These are phyloP conservation scores for Drosophila murphyi DNA, from an alignment of 1,140 invertebrate species.

Conservation along the genomic window DNA sequence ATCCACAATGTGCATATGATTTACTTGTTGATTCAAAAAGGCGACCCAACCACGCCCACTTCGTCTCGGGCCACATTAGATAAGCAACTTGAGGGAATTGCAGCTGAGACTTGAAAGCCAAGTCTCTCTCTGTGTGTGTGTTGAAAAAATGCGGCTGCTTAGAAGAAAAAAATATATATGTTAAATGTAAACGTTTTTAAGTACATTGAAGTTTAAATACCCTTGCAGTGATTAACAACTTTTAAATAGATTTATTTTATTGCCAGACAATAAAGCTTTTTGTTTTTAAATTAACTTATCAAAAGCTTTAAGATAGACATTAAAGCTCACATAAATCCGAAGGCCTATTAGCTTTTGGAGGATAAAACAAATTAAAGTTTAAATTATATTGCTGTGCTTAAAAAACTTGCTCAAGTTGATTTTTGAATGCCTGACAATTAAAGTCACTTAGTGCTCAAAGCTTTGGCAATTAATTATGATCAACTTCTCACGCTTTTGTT, in stretches of 20 bases:
- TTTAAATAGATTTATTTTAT: not conserved
- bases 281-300: no score
- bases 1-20: constrained; percentile 76
- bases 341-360: not conserved
- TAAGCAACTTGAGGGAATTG: constrained; percentile 57
- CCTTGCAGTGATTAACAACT: not conserved
- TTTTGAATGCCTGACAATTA: no score
- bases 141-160: constrained; percentile 35
- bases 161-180: constrained; percentile 24
- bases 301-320: not conserved
- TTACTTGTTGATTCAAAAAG: constrained; percentile 70
- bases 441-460: not conserved
- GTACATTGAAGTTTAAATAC: not conserved
- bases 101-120: constrained; percentile 33
- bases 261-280: not conserved
- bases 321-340: not conserved
- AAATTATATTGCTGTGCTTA: no score
- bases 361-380: no score
- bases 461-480: not conserved
- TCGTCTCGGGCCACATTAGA: constrained; percentile 48
- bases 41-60: constrained; percentile 37
- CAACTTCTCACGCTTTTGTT: no score
- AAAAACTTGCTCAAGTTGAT: no score
- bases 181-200: not conserved
- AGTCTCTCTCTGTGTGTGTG: constrained; percentile 7